Base-by-base conservation (phyloP, 2,888 invertebrate genomes). In the Tricholauxania praeusta region DNA sequence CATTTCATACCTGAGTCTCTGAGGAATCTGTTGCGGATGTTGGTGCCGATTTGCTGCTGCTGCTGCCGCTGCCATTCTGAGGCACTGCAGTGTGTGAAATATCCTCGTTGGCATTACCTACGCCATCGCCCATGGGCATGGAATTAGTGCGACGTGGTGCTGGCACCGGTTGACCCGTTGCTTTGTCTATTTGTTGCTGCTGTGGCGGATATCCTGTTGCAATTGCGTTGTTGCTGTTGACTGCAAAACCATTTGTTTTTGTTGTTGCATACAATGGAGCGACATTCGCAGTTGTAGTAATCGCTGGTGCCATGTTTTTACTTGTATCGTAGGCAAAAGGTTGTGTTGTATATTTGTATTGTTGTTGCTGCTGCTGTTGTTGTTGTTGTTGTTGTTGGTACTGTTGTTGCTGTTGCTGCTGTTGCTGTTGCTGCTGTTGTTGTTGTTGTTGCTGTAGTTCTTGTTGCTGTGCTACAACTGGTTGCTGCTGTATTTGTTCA, bases 61-160 rank as follows among this genome's bases (percentile, higher is more conserved):
- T 60, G 65, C 12, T 12, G 68, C 68, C 39, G 63, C 71, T 67
- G 49, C 72, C 75, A 49, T 76, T 75, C 53, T 67, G 62, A 51
- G 75, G 65, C 60, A 47, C 55, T 49, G 74, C 76, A 78, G 75
- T 78, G 77, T 72, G 77, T 75, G 64, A 71, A 15, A 78, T 49
- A 17, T 77, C 74, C 12, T 72, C 75, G 22, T 51, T n/a, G 7
- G 51, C 22, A 53, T 15, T 47, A 15, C 67, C 5, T 72, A 66
- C 17, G 47, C 76, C 76, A 15, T 84, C 85, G 70, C 84, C 87
- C 77, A 80, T 71, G 28, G 91, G 88, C 80, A 91, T 89, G 76
- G 90, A 89, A 80, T 89, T 88, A 73, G 87, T 85, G 72, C 87
- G 88, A 80, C 88, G 83, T 59, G 88, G 85, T 75, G 88, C 87